Evolutionary conservation across 2,113 vertebrate species (phyloP), one percentile per base, ranked within the genome.

Genomic region (Lipotes vexillifer): DNA sequence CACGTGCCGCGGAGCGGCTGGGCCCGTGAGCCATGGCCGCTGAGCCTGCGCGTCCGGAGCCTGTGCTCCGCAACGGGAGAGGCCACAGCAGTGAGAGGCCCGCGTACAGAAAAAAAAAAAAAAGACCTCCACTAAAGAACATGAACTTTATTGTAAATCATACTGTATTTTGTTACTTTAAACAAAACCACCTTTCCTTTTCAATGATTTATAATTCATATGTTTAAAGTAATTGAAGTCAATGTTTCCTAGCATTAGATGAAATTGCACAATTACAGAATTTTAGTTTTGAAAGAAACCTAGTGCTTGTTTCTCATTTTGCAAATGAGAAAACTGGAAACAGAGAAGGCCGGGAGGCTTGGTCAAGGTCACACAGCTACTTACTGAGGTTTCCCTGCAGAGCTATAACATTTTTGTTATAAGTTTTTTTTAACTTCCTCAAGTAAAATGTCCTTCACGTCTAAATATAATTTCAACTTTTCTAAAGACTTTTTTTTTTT

Each of bases 391-490:
- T 55, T 72, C 55, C 69, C 93, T 77, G 12, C 23, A 77, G 13
- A 77, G 17, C 18, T 41, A 7, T 9, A 20, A 21, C 20, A 29
- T 52, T 88, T 94, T 85, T 49, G 63, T 93, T 41, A 38, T 17
- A 66, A 88, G 6, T 6, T 92, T 86, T 94, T 5, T 92, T 86
- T 94, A 86, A 74, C 46, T 95, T 97, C 46, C 72, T 89, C 31
- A 65, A 17, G 84, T 49, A 92, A 98, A 97, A 96, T 78, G 3
- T 18, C 83, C 82, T 97, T 90, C 81, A 12, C n/a, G 80, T 81
- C 59, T 75, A 94, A 72, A 52, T 65, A 83, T 57, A 88, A 97
- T 55, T 38, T 68, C 11, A 88, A 38, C 68, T 88, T 90, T 95
- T 95, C 41, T 95, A 86, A 96, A 90, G 65, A 33, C n/a, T 90